Percentiles rank a stretch among this genome's conserved stretches.
Conservation (phyloP, 2,113 vertebrate species). For the Eulemur macaco region DNA sequence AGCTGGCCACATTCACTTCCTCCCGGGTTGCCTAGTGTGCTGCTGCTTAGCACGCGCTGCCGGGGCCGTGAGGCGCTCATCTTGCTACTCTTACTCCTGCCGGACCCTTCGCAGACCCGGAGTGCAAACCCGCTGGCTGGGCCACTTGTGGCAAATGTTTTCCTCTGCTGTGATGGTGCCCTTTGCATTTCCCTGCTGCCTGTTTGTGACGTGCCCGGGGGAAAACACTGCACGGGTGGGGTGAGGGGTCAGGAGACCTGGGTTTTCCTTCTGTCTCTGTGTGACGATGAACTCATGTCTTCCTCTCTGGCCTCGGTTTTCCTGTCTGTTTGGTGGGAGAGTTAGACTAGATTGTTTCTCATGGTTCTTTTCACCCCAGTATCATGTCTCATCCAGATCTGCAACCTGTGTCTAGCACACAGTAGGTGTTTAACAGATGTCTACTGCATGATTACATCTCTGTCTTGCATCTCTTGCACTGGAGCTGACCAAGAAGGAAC, state of each 20-base stretch:
- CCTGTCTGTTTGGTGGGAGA: background rate
- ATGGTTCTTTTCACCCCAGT: background rate
- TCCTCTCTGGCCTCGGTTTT: background rate
- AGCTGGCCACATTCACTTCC: background rate
- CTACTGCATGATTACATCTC: background rate
- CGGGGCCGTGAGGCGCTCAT: accelerated
- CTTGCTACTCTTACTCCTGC: background rate
- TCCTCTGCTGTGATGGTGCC: background rate
- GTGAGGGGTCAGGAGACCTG: background rate
- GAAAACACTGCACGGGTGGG: background rate
- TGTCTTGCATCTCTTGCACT: background rate
- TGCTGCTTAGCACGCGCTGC: background rate
- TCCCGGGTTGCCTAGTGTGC: background rate
- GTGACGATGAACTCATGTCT: background rate
- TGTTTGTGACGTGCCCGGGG: background rate
- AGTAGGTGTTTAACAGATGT: background rate
- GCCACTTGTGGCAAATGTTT: background rate
- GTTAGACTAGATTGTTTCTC: background rate
- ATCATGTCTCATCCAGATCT: background rate
- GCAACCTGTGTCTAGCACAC: background rate
- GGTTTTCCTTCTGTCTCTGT: background rate
- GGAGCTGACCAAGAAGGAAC: background rate
- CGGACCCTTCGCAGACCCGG: background rate
- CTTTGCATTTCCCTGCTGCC: background rate
- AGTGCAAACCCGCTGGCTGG: background rate